A percentile compares a stretch with the other conserved stretches of the same genome.
These are phyloP conservation scores for Hippocampus comes DNA, from an alignment of 2,113 vertebrate genomes.

Conservation along the genomic window DNA sequence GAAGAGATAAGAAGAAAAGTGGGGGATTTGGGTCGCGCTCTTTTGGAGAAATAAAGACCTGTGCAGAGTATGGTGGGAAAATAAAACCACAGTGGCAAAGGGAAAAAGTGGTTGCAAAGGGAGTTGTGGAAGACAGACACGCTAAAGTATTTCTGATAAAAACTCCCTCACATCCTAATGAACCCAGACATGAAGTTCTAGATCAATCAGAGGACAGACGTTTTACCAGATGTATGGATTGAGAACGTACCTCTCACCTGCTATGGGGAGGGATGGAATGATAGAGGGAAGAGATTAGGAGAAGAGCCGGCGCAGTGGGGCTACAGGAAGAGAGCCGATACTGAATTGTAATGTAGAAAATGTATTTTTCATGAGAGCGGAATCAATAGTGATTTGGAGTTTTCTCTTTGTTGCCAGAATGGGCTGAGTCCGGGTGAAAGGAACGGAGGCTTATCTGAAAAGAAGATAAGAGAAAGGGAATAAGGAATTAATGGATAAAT, in stretches of 20 bases:
- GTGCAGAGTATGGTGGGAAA: constrained; percentile 24
- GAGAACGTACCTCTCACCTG: constrained; percentile 62
- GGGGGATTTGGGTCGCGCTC: constrained; percentile 21
- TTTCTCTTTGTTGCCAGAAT: constrained; percentile 49
- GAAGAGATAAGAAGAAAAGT: constrained; percentile 35
- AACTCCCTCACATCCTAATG: constrained; percentile 54
- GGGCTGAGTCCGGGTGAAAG: constrained; percentile 23
- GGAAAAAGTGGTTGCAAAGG: constrained; percentile 9
- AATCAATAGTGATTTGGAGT: constrained; percentile 65
- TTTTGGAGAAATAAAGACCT: constrained; percentile 32
- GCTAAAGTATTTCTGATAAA: constrained; percentile 52
- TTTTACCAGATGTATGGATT: constrained; percentile 53
- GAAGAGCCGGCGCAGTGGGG: constrained; percentile 30
- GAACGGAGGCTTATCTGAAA: constrained; percentile 32
- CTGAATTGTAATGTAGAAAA: constrained; percentile 55
- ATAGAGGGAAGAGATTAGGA: constrained; percentile 39
- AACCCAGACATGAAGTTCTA: constrained; percentile 33
- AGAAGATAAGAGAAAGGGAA: constrained; percentile 26
- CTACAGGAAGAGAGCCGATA: constrained; percentile 36
- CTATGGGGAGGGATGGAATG: constrained; percentile 19
- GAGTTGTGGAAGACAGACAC: constrained; percentile 21
- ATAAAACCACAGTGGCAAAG: constrained; percentile 16
- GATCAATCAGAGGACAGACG: constrained; percentile 55
- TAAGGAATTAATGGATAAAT: constrained; percentile 27
- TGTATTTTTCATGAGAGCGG: constrained; percentile 62